Evolutionary conservation across 2,888 invertebrate genomes (phyloP).

Genomic region (Aspidiotus rigidus): DNA sequence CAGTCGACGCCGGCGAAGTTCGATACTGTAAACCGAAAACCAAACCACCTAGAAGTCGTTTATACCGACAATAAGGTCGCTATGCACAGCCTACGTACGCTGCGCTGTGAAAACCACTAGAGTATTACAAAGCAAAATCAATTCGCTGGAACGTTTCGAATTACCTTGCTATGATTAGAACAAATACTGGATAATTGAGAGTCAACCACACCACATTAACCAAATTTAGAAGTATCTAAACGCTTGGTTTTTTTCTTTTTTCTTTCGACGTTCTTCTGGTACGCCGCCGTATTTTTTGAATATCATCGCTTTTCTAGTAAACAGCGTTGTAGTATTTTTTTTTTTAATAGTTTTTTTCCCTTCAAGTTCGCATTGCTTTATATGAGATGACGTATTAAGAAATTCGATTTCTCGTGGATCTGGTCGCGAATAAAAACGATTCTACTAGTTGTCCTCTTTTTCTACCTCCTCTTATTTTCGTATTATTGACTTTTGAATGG

Average conservation of each 20-base stretch:
- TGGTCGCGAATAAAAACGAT: no score
- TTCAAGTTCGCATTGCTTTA: no score
- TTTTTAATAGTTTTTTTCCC: conserved; percentile 7
- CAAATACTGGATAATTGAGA: background rate
- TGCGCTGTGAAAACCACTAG: background rate
- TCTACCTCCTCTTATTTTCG: no score
- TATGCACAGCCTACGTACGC: conserved; percentile 8
- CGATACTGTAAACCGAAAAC: background rate
- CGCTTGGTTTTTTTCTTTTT: conserved; percentile 16
- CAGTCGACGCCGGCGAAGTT: background rate
- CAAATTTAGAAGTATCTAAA: background rate
- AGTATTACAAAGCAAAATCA: conserved; percentile 23
- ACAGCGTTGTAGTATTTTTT: background rate
- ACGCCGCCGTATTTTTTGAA: no score
- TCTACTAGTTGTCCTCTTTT: no score
- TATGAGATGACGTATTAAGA: no score
- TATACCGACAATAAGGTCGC: conserved; percentile 3
- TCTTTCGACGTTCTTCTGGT: conserved; percentile 9
- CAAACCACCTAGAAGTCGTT: conserved; percentile 1
- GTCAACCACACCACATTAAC: conserved; percentile 1
- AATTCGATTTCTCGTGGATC: no score
- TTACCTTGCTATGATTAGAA: background rate
- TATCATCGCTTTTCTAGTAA: no score
- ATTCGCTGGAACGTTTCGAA: conserved; percentile 20
- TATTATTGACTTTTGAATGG: no score